A percentile compares a stretch with the other conserved stretches of the same genome.
These are phyloP conservation scores for Cynocephalus volans DNA, from an alignment of 2,113 vertebrate species.

Conservation along the genomic window DNA sequence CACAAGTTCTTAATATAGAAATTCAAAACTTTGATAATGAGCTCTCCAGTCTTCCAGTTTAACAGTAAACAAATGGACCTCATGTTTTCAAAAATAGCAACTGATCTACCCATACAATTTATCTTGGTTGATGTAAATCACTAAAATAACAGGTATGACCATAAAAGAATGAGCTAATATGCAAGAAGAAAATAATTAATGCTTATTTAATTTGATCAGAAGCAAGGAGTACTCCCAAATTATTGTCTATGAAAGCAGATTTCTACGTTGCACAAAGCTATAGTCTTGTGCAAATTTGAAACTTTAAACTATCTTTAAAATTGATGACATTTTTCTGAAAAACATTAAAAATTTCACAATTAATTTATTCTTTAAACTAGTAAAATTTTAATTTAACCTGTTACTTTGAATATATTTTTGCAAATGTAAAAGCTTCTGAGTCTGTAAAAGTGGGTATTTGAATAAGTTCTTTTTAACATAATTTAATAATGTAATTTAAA, in stretches of 20 bases:
- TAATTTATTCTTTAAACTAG: neutral
- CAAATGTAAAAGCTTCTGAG: neutral
- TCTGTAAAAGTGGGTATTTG: neutral
- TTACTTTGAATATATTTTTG: neutral
- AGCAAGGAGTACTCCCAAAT: neutral
- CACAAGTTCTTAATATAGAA: neutral
- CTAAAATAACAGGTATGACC: neutral
- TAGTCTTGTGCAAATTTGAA: neutral
- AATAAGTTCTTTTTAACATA: neutral
- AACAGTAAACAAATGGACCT: neutral
- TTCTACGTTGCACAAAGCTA: neutral
- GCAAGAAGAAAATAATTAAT: neutral
- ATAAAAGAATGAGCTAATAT: neutral
- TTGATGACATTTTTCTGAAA: neutral
- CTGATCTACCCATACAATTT: neutral
- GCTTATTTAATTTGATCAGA: neutral
- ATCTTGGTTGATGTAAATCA: neutral
- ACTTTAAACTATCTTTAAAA: slow-evolving; percentile 29
- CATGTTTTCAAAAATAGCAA: neutral
- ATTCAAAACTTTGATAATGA: neutral
- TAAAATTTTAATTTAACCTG: neutral
- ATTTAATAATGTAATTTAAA: neutral
- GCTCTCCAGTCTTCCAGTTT: neutral
- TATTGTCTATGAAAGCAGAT: neutral
- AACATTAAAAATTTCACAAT: slow-evolving; percentile 6